Base-by-base conservation (phyloP, 2,113 vertebrate species). In the Labrus mixtus region DNA sequence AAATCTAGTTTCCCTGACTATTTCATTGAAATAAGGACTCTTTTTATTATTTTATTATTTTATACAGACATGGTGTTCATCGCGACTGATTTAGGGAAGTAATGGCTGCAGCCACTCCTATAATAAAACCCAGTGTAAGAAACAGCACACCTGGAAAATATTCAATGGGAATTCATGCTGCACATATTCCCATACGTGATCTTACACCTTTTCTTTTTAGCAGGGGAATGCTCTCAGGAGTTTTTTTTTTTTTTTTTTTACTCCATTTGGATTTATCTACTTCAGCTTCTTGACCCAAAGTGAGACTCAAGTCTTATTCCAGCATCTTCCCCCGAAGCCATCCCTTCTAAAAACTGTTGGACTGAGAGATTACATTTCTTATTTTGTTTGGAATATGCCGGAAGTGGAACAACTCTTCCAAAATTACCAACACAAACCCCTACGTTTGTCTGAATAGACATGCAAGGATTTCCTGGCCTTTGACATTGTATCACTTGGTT, bases 1-100 rank as follows among this genome's bases (percentile, higher is more conserved):
- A 87, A 10, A 83, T 87, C 82, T 68, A 73, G 79, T 78, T 55
- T 77, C 82, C 79, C 72, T 72, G 76, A 36, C 59, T 22, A 60
- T 86, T 87, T 82, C 82, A 87, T 83, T 86, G 84, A 80, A 80
- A 82, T 74, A 56, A 33, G 29, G 29, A 33, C 29, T 33, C 29
- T 6, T 33, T 33, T 3, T 33, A n/a, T n/a, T n/a, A n/a, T n/a
- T n/a, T n/a, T n/a, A n/a, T n/a, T n/a, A n/a, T n/a, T n/a, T n/a
- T n/a, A n/a, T n/a, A n/a, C 39, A 41, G 10, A 11, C 39, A 41
- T 41, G 39, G 11, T 41, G 39, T 11, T 11, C 39, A 41, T 6
- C 11, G 39, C 39, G 9, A 11, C 39, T 41, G 39, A 41, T 41
- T 10, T 10, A 41, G 39, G 36, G 39, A 45, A 81, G 73, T 36